Base-by-base conservation (phyloP, 2,888 invertebrate species). In the Ormyrus pomaceus region DNA sequence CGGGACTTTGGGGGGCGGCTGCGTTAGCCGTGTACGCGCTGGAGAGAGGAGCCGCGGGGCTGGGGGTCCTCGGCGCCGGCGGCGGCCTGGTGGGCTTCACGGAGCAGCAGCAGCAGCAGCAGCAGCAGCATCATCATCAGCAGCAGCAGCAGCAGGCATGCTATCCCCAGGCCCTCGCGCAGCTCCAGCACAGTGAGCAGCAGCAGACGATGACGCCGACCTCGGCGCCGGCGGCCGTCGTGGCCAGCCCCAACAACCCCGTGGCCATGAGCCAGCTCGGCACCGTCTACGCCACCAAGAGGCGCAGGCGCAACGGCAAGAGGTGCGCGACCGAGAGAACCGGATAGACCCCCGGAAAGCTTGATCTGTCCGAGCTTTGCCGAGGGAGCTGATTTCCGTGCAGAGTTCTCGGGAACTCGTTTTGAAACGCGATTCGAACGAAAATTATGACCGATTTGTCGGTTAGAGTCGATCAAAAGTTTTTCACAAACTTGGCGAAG, bases 261-360 rank as follows among this genome's bases (percentile, higher is more conserved):
- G 89, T 89, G 84, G 92, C 92, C 88, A 95, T 95, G 95, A 97
- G 96, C 92, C 97, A 97, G 91, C 94, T 98, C 88, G 97, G 97
- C 86, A 98, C 98, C 88, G 98, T 98, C 89, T 98, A 98, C 92
- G 98, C 98, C 87, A 98, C 98, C 87, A 98, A 98, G 92, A 93
- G 98, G 90, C 94, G 98, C 89, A 93, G 98, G 88, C 94, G 98
- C 91, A 98, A 98, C 92, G 98, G 98, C 85, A 98, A 98, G 93
- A 98, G 98, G 98, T 98, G 91, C 92, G 94, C 34, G 34, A 34
- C 34, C 34, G 34, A 34, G 4, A 34, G 0, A 34, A 34, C 34
- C 34, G 34, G 34, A 34, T 4, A 34, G 34, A 4, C 34, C 34
- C 34, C 34, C 2, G 34, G 34, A 4, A 4, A 34, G 34, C 34